Evolutionary conservation across 2,888 invertebrate species (phyloP).

Genomic region (Lithophane leautieri): DNA sequence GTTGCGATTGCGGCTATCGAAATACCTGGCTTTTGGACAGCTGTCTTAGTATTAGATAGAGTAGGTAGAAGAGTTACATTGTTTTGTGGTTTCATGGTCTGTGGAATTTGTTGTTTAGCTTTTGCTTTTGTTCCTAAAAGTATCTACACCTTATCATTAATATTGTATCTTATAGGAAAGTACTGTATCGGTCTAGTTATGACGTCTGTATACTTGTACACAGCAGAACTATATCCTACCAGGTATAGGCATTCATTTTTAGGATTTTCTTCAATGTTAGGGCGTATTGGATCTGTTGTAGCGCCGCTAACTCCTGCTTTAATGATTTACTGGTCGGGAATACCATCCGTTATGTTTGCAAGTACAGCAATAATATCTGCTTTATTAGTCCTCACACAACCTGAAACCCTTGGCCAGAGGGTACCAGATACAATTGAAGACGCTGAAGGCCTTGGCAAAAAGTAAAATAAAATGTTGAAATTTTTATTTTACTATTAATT

Average conservation of each 20-base stretch:
- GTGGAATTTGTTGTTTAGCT: slow-evolving; percentile 88
- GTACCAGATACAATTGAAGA: slow-evolving; percentile 88
- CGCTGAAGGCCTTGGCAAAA: slow-evolving; percentile 81
- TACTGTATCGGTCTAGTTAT: slow-evolving; percentile 92
- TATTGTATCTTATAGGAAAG: slow-evolving; percentile 91
- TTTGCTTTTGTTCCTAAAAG: slow-evolving; percentile 87
- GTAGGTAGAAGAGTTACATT: slow-evolving; percentile 89
- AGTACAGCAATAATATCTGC: slow-evolving; percentile 80
- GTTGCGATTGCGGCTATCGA: slow-evolving; percentile 92
- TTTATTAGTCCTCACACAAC: slow-evolving; percentile 82
- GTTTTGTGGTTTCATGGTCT: slow-evolving; percentile 82
- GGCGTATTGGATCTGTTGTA: slow-evolving; percentile 92
- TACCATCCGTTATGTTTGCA: slow-evolving; percentile 85
- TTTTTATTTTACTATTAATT: not conserved
- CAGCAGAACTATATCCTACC: slow-evolving; percentile 94
- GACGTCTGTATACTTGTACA: slow-evolving; percentile 92
- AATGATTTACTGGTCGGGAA: slow-evolving; percentile 87
- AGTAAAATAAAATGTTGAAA: slow-evolving; percentile 5
- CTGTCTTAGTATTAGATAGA: slow-evolving; percentile 91
- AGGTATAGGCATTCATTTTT: slow-evolving; percentile 92
- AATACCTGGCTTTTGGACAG: slow-evolving; percentile 93
- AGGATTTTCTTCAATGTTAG: slow-evolving; percentile 93
- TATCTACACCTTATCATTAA: slow-evolving; percentile 76
- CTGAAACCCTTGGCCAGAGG: slow-evolving; percentile 83
- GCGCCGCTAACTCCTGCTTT: slow-evolving; percentile 93